phyloP scores from a whole-genome alignment of 2,797 vertebrate genomes.

The Petrocephalus sullivani region DNA sequence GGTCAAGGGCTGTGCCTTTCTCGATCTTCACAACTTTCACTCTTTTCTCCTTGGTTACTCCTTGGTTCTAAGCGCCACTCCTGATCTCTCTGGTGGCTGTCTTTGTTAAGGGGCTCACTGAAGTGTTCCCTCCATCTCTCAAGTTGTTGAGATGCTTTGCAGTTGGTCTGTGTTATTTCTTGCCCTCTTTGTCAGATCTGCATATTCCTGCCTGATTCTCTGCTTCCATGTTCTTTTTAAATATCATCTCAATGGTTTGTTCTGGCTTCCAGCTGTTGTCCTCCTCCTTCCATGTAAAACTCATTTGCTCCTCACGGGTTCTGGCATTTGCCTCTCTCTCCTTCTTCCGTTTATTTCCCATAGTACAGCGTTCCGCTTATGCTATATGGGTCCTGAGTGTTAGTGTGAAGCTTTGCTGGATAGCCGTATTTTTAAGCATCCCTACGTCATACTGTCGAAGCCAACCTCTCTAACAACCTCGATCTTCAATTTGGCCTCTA shows the following conservation, averaged over 20 bases:
- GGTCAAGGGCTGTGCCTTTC: background rate
- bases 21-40: background rate
- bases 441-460: background rate
- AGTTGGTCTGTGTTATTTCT: background rate
- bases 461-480: background rate
- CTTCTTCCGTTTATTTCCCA: background rate
- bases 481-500: background rate
- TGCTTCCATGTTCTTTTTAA: background rate
- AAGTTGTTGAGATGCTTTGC: no score
- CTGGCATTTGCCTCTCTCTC: background rate
- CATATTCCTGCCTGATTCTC: background rate
- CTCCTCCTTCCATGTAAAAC: background rate
- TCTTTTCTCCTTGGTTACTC: background rate
- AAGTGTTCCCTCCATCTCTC: no score
- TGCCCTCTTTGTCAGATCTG: background rate
- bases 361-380: background rate
- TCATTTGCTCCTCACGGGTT: background rate
- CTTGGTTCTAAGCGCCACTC: no score
- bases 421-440: background rate
- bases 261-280: background rate
- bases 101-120: no score
- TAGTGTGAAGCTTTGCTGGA: background rate
- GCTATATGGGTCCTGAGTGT: background rate
- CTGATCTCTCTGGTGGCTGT: no score
- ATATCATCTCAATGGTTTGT: background rate